Percentiles rank a stretch among this genome's conserved stretches.
These are phyloP conservation scores for Mycetomoellerius zeteki DNA, from an alignment of 1,140 invertebrate species.

Conservation along the genomic window DNA sequence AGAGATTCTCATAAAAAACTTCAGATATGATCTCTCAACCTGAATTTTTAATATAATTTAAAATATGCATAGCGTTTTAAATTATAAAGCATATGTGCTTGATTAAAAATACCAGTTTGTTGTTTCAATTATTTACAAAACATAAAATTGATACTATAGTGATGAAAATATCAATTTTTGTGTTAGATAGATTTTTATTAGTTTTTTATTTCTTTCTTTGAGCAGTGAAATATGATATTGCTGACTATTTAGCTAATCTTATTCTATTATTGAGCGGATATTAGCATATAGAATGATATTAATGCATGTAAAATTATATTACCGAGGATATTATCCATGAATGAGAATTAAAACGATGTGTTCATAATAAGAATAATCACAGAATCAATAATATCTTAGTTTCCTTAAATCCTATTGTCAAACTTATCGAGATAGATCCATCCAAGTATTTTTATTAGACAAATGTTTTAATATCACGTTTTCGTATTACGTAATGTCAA, in stretches of 20 bases:
- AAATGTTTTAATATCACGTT: background rate
- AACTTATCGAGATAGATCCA: background rate
- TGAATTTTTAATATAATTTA: background rate
- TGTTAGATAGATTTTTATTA: background rate
- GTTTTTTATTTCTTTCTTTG: background rate
- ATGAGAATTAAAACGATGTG: background rate
- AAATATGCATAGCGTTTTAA: background rate
- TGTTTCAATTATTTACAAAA: background rate
- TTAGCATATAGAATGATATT: background rate
- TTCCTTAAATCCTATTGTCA: background rate
- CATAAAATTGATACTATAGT: background rate
- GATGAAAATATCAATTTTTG: background rate
- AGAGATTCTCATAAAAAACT: background rate
- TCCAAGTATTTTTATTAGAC: background rate
- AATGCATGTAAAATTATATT: background rate
- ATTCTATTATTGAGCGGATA: background rate
- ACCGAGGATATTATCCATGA: background rate
- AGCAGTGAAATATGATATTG: background rate
- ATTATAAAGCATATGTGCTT: background rate
- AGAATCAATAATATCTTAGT: background rate
- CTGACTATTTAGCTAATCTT: background rate
- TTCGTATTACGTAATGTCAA: background rate
- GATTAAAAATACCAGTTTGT: background rate
- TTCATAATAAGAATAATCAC: background rate
- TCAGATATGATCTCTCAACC: too few relatives aligned